Evolutionary conservation across 1,140 invertebrate genomes (phyloP).

Genomic region (Trichogramma pretiosum): DNA sequence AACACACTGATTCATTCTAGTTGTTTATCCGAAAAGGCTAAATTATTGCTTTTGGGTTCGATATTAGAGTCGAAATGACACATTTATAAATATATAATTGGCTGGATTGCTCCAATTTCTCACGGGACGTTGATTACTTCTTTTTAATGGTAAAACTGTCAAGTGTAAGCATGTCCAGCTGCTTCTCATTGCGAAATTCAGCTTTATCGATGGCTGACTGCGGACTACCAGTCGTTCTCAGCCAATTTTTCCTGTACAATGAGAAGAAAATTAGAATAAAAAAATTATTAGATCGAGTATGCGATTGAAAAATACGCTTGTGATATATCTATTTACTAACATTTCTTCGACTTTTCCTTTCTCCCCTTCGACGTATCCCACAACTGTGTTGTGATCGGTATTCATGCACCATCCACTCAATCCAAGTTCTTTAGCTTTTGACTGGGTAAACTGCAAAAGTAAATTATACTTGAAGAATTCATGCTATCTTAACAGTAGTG

Average conservation of each 20-base stretch:
- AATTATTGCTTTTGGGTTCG: too few species aligned
- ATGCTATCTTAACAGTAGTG: background rate
- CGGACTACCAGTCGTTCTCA: conserved; percentile 58
- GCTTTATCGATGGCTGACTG: conserved; percentile 57
- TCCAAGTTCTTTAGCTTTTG: conserved; percentile 54
- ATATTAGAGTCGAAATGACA: too few species aligned
- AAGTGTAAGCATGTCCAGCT: conserved; percentile 32
- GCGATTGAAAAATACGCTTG: too few species aligned
- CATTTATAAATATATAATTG: too few species aligned
- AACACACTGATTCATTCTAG: too few species aligned
- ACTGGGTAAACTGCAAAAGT: conserved; percentile 55
- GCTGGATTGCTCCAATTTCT: conserved; percentile 4
- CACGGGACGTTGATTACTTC: background rate
- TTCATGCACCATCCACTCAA: conserved; percentile 72
- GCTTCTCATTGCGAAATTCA: conserved; percentile 55
- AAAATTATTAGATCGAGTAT: too few species aligned
- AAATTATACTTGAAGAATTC: background rate
- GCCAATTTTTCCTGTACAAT: conserved; percentile 63
- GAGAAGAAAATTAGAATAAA: too few species aligned
- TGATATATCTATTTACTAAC: conserved; percentile 51
- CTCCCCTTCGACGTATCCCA: conserved; percentile 61
- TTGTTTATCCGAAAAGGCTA: too few species aligned
- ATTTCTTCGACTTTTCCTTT: conserved; percentile 54
- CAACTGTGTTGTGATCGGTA: conserved; percentile 59
- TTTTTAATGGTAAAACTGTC: conserved; percentile 18